These are phyloP conservation scores for Caenorhabditis japonica DNA, from an alignment of 2,888 invertebrate species.

Conservation along the genomic window DNA sequence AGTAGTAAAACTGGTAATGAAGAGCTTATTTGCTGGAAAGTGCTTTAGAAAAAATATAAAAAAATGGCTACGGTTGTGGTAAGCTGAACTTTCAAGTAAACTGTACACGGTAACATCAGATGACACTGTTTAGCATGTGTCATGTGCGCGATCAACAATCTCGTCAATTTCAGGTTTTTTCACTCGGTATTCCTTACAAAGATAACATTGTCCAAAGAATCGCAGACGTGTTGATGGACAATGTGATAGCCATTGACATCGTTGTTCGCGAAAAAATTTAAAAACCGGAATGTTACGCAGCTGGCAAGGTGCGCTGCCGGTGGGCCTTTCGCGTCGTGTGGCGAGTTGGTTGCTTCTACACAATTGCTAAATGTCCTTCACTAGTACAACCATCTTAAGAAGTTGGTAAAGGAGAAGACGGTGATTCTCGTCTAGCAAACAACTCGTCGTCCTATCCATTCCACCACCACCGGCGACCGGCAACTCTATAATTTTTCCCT, in stretches of 20 bases:
- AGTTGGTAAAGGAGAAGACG: conserved; percentile 22
- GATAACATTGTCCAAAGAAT: conserved; percentile 52
- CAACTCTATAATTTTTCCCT: conserved; percentile 11
- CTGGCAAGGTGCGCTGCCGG: conserved; percentile 20
- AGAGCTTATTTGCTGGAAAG: no score
- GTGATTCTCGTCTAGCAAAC: conserved; percentile 34
- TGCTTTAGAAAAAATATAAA: no score
- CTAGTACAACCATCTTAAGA: conserved; percentile 29
- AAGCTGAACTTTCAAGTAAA: conserved; percentile 36
- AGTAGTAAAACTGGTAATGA: neutral
- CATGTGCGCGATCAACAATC: conserved; percentile 52
- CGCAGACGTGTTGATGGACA: conserved; percentile 54
- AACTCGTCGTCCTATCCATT: conserved; percentile 6
- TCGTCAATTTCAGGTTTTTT: conserved; percentile 50
- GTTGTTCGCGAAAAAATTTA: conserved; percentile 50
- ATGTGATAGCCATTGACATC: conserved; percentile 51
- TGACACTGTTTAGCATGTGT: conserved; percentile 50
- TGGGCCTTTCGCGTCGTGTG: conserved; percentile 1
- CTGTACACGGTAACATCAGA: conserved; percentile 25
- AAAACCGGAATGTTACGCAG: conserved; percentile 50
- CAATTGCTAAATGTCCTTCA: conserved; percentile 34
- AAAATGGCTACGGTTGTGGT: no score
- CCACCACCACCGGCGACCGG: no score
- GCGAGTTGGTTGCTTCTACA: conserved; percentile 34
- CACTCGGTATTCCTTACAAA: conserved; percentile 50